Conservation (phyloP, 1,140 invertebrate species). For the Drosophila micromelanica region DNA sequence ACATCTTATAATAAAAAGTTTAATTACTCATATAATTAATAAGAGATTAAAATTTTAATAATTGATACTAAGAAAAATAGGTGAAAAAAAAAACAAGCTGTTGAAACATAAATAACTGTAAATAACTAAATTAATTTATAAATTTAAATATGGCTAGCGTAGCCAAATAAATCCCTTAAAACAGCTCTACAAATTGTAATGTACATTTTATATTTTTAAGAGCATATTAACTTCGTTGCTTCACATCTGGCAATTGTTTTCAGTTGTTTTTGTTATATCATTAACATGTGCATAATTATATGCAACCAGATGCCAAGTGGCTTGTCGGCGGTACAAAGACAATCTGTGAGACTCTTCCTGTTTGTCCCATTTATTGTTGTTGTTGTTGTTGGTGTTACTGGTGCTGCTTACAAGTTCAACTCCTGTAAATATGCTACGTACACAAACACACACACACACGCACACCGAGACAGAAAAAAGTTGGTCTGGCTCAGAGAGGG, state of each 20-base stretch:
- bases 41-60: no score
- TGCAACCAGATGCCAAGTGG: slow-evolving; percentile 54
- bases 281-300: slow-evolving; percentile 63
- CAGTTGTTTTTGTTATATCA: slow-evolving; percentile 43
- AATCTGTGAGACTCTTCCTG: slow-evolving; percentile 59
- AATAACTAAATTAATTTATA: no score
- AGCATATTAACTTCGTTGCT: not conserved
- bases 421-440: slow-evolving; percentile 71
- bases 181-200: no score
- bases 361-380: slow-evolving; percentile 37
- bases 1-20: no score
- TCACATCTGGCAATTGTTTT: not conserved
- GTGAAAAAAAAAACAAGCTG: no score
- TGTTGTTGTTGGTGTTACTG: slow-evolving; percentile 34
- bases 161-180: no score
- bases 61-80: no score
- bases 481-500: slow-evolving; percentile 54
- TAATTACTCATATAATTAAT: no score
- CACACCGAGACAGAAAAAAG: slow-evolving; percentile 61
- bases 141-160: not conserved
- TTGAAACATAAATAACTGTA: no score
- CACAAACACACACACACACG: slow-evolving; percentile 24
- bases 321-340: slow-evolving; percentile 55
- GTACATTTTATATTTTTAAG: slow-evolving; percentile 1
- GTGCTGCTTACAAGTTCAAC: slow-evolving; percentile 63